Evolutionary conservation across 2,888 invertebrate genomes (phyloP).

Genomic region (Cactoblastis cactorum): DNA sequence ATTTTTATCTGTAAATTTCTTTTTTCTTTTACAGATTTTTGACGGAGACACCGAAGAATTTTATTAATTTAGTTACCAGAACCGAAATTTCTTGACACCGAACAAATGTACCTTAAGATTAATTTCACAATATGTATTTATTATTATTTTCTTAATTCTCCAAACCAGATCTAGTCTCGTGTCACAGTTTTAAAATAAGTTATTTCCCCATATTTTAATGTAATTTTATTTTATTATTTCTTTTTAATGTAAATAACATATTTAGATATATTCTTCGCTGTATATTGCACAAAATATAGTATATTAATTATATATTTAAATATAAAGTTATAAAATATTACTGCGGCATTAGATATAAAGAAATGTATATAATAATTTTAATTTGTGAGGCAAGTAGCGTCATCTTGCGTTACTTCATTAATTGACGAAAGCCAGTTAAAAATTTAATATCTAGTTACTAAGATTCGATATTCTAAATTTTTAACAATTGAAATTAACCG

Average conservation of each 20-base stretch:
- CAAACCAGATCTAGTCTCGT: constrained; percentile 74
- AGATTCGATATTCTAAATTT: no score
- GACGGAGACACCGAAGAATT: constrained; percentile 40
- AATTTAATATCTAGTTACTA: no score
- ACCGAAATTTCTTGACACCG: constrained; percentile 29
- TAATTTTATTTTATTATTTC: constrained; percentile 24
- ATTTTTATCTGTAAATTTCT: constrained; percentile 19
- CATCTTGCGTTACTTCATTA: constrained; percentile 1
- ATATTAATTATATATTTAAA: constrained; percentile 18
- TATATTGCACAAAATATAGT: constrained; percentile 34
- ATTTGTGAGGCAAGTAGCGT: constrained; percentile 5
- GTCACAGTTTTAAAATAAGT: constrained; percentile 77
- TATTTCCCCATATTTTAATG: constrained; percentile 42
- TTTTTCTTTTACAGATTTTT: constrained; percentile 68
- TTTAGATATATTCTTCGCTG: constrained; percentile 24
- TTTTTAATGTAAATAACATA: constrained; percentile 29
- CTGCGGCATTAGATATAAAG: constrained; percentile 13
- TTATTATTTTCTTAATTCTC: constrained; percentile 35
- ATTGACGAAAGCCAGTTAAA: background rate
- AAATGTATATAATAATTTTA: constrained; percentile 21
- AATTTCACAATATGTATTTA: constrained; percentile 30
- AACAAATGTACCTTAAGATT: constrained; percentile 17
- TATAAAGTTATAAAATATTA: constrained; percentile 7
- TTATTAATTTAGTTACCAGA: constrained; percentile 48
- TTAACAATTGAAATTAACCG: no score